These are phyloP conservation scores for Corythornis cristatus DNA, from an alignment of 2,113 vertebrate species.

Conservation along the genomic window DNA sequence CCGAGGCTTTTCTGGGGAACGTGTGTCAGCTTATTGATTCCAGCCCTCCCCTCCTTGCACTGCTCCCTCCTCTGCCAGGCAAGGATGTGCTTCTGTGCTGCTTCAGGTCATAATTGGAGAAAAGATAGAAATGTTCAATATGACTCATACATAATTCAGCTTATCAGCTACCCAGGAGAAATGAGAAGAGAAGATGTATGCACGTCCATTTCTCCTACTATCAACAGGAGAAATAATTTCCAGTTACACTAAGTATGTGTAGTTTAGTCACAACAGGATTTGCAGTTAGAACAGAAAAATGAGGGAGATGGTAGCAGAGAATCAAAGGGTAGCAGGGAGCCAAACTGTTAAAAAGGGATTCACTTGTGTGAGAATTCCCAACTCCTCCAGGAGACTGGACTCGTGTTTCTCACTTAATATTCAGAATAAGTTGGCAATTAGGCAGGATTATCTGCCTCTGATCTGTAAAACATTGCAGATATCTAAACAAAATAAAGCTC, in stretches of 20 bases:
- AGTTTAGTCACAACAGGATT: conserved; percentile 59
- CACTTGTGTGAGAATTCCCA: background rate
- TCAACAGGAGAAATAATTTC: conserved; percentile 74
- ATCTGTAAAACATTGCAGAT: conserved; percentile 21
- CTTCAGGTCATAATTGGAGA: conserved; percentile 69
- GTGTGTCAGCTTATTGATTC: conserved; percentile 67
- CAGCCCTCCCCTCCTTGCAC: background rate
- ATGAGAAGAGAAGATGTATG: conserved; percentile 66
- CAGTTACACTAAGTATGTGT: conserved; percentile 57
- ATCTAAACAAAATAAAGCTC: conserved; percentile 51
- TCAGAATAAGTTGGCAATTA: conserved; percentile 35
- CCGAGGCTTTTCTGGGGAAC: conserved; percentile 52
- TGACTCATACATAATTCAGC: conserved; percentile 77
- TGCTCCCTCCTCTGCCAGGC: conserved; percentile 53
- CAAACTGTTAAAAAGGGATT: background rate
- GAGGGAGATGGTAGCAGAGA: conserved; percentile 8
- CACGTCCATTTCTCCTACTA: conserved; percentile 54
- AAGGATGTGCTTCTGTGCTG: conserved; percentile 52
- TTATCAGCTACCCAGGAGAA: conserved; percentile 72
- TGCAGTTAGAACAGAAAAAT: conserved; percentile 10
- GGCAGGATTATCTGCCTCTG: conserved; percentile 43
- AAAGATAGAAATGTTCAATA: conserved; percentile 75
- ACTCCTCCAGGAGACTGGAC: conserved; percentile 20
- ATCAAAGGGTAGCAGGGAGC: conserved; percentile 24
- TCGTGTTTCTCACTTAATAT: conserved; percentile 18